Evolutionary conservation across 2,888 invertebrate species (phyloP).

Genomic region (Spisula subtruncata): DNA sequence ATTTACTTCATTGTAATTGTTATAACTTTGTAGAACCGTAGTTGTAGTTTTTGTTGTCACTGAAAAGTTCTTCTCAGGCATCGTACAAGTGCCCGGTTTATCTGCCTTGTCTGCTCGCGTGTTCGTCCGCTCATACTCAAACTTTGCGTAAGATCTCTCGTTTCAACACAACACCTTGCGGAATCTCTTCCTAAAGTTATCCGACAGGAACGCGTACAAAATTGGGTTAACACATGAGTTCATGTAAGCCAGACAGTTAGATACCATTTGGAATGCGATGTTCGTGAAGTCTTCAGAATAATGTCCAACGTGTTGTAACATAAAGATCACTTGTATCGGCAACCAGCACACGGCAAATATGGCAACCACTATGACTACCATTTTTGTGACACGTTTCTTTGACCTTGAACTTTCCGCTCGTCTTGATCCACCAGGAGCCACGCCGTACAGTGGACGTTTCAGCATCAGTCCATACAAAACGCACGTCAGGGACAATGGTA

Average conservation of each 20-base stretch:
- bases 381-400: slow-evolving; percentile 95
- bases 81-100: slow-evolving; percentile 42
- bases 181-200: slow-evolving; percentile 97
- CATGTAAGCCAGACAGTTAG: slow-evolving; percentile 92
- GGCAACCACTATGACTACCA: slow-evolving; percentile 96
- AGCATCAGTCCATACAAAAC: slow-evolving; percentile 96
- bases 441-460: slow-evolving; percentile 94
- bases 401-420: slow-evolving; percentile 94
- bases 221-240: slow-evolving; percentile 98
- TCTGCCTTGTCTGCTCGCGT: slow-evolving; percentile 61
- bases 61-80: slow-evolving; percentile 35
- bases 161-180: slow-evolving; percentile 87
- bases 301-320: slow-evolving; percentile 92
- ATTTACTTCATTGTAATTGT: slow-evolving; percentile 49
- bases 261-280: slow-evolving; percentile 88
- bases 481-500: slow-evolving; percentile 95
- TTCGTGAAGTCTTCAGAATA: slow-evolving; percentile 90
- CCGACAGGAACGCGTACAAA: slow-evolving; percentile 97
- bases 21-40: slow-evolving; percentile 60
- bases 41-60: slow-evolving; percentile 49
- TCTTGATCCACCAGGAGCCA: slow-evolving; percentile 91
- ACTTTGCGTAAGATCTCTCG: slow-evolving; percentile 70
- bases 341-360: slow-evolving; percentile 98
- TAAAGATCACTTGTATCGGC: slow-evolving; percentile 93
- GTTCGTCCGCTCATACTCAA: slow-evolving; percentile 83